Percentiles rank a stretch among this genome's conserved stretches.
Conservation (phyloP, 2,113 vertebrate genomes). For the Ptilonorhynchus violaceus region DNA sequence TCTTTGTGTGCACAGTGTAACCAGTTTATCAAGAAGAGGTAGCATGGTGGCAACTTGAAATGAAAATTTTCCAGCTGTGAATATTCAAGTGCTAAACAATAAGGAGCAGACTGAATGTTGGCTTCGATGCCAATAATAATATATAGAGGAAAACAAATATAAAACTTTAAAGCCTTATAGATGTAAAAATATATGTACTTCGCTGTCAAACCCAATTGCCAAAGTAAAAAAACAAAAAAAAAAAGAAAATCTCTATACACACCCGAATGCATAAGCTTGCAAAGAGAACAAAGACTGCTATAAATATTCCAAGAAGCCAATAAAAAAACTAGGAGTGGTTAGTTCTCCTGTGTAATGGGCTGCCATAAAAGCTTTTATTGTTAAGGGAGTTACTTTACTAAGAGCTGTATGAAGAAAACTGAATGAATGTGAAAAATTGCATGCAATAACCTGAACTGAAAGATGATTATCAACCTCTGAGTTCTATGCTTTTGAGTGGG, state of each 20-base stretch:
- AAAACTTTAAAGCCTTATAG: constrained; percentile 28
- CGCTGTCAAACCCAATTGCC: neutral
- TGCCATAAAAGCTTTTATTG: constrained; percentile 84
- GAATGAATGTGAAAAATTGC: constrained; percentile 82
- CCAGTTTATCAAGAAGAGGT: constrained; percentile 49
- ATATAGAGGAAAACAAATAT: neutral
- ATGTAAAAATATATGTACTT: constrained; percentile 19
- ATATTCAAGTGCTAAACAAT: neutral
- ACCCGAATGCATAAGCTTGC: constrained; percentile 63
- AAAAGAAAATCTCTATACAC: neutral
- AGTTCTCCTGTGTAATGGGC: constrained; percentile 75
- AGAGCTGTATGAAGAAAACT: constrained; percentile 77
- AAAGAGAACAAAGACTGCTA: constrained; percentile 78
- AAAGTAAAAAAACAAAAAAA: neutral
- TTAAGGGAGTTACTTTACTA: constrained; percentile 80
- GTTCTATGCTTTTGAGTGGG: constrained; percentile 74
- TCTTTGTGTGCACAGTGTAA: neutral
- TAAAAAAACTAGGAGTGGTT: constrained; percentile 79
- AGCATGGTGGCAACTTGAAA: neutral
- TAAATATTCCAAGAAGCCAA: constrained; percentile 81
- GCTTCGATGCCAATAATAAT: neutral
- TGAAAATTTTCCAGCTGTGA: neutral
- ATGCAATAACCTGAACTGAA: constrained; percentile 78
- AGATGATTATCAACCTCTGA: constrained; percentile 81
- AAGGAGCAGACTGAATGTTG: neutral